Conservation (phyloP, 2,797 vertebrate species). For the Alosa sapidissima region DNA sequence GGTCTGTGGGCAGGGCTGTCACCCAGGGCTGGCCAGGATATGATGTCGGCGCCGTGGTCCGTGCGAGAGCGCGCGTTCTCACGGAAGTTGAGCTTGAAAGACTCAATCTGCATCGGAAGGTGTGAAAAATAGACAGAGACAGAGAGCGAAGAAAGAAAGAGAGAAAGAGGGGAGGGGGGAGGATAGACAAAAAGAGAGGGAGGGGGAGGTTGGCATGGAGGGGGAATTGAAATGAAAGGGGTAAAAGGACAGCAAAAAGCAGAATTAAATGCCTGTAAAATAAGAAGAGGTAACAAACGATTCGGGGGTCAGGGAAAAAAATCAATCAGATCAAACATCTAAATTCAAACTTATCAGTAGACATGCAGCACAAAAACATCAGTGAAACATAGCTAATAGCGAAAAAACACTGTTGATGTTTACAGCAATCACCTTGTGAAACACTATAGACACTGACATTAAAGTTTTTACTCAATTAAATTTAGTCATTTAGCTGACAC, state of each 20-base stretch:
- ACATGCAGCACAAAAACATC: background rate
- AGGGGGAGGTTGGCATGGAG: slow-evolving; percentile 53
- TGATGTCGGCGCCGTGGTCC: slow-evolving; percentile 86
- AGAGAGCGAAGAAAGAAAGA: slow-evolving; percentile 51
- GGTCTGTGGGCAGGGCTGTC: slow-evolving; percentile 68
- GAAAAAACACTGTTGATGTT: background rate
- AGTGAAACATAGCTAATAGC: background rate
- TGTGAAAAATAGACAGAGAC: slow-evolving; percentile 55
- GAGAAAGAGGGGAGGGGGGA: slow-evolving; percentile 46
- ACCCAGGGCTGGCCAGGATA: slow-evolving; percentile 73
- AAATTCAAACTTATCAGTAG: background rate
- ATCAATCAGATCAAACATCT: background rate
- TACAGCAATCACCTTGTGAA: background rate
- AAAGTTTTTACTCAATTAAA: background rate
- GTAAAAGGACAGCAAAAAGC: slow-evolving; percentile 87
- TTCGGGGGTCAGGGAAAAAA: slow-evolving; percentile 60
- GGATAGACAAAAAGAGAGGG: slow-evolving; percentile 47
- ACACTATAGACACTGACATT: background rate
- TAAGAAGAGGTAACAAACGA: slow-evolving; percentile 83
- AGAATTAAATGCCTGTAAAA: slow-evolving; percentile 99
- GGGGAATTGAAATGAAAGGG: slow-evolving; percentile 67
- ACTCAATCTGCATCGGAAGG: slow-evolving; percentile 93
- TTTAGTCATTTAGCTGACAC: background rate
- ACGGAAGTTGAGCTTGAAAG: slow-evolving; percentile 87
- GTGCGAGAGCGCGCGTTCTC: slow-evolving; percentile 85